Percentiles rank a stretch among this genome's conserved stretches.
Evolutionary conservation across 35 echinoderm and acorn worm genomes (phyloP).

Genomic region (Anneissia japonica): DNA sequence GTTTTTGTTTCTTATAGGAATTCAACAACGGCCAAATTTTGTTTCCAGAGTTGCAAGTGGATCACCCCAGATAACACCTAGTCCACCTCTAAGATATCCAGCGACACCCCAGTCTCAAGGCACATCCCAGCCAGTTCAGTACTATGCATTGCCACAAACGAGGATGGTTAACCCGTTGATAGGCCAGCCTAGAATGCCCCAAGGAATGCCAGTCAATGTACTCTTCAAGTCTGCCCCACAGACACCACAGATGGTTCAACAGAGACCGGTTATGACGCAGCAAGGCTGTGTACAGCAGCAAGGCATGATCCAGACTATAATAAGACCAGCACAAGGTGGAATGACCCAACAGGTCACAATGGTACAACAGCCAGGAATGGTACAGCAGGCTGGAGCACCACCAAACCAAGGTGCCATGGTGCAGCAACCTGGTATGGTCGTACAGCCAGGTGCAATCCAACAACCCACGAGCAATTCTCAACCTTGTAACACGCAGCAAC

Average conservation of each 20-base stretch:
- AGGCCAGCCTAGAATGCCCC: not conserved
- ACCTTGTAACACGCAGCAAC: not conserved
- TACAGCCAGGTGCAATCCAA: not conserved
- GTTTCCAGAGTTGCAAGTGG: not conserved
- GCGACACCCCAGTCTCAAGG: not conserved
- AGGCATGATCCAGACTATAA: conserved; percentile 4
- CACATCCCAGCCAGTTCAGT: not conserved
- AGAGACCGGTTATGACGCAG: not conserved
- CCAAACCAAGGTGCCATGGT: not conserved
- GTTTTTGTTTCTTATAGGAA: not conserved
- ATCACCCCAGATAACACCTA: conserved; percentile 32
- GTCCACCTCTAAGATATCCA: conserved; percentile 21
- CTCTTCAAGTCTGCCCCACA: not conserved
- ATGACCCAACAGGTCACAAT: conserved; percentile 9
- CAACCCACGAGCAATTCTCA: not conserved
- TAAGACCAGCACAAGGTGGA: not conserved
- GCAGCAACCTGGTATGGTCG: not conserved
- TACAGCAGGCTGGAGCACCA: conserved; percentile 17
- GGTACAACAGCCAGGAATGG: conserved; percentile 26
- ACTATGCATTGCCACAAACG: conserved; percentile 13
- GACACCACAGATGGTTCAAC: not conserved
- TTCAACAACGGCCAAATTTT: not conserved
- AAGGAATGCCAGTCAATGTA: not conserved
- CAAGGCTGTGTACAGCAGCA: not conserved
- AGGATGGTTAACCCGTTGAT: not conserved